Conservation (phyloP, 2,113 vertebrate genomes). For the Tympanuchus pallidicinctus region DNA sequence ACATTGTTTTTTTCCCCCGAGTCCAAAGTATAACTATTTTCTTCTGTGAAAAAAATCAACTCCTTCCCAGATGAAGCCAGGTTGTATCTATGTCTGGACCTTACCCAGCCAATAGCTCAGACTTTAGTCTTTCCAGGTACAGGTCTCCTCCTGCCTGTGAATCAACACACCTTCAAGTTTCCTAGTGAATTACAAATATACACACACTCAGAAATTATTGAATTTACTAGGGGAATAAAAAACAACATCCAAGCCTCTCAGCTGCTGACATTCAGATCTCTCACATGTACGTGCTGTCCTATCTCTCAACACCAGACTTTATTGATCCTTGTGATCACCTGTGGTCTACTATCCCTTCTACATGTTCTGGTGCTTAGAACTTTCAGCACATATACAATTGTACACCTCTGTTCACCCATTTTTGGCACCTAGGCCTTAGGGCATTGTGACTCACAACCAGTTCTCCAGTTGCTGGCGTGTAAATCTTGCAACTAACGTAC, state of each 20-base stretch:
- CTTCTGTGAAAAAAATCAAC: too few relatives aligned
- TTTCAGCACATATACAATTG: not conserved
- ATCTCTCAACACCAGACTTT: not conserved
- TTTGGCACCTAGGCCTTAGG: not conserved
- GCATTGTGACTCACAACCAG: not conserved
- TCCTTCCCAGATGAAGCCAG: too few relatives aligned
- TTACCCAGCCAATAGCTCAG: not conserved
- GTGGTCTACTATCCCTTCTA: not conserved
- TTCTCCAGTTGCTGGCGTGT: not conserved
- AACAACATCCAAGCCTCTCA: not conserved
- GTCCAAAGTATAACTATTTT: too few relatives aligned
- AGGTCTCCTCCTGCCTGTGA: not conserved
- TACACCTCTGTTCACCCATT: accelerated
- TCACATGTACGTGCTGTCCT: not conserved
- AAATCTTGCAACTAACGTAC: not conserved
- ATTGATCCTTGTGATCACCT: not conserved
- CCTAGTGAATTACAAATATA: not conserved
- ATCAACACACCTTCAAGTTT: not conserved
- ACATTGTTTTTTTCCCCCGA: too few relatives aligned
- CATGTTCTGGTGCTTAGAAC: accelerated
- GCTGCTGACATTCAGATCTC: not conserved
- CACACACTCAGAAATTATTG: not conserved
- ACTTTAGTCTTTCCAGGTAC: not conserved
- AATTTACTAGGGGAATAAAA: not conserved
- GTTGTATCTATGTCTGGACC: not conserved